phyloP scores from a whole-genome alignment of 2,888 invertebrate genomes.

The Drosophila kanekoi region DNA sequence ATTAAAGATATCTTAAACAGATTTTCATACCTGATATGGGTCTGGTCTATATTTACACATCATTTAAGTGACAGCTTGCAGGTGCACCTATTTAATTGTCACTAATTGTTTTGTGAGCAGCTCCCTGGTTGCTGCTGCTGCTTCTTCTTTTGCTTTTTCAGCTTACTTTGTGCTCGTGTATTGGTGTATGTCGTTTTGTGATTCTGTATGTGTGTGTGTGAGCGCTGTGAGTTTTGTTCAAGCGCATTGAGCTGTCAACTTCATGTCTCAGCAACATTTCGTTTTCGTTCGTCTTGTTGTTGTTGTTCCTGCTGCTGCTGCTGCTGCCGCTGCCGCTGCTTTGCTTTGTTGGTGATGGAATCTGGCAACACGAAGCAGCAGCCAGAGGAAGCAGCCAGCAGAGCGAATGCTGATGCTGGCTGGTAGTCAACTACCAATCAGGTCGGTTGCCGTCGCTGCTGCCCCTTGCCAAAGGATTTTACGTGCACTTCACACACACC shows the following conservation, averaged over 20 bases:
- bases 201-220: constrained; percentile 22
- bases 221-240: constrained; percentile 74
- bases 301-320: constrained; percentile 36
- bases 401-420: constrained; percentile 62
- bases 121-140: constrained; percentile 25
- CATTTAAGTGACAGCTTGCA: background rate
- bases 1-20: background rate
- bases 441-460: constrained; percentile 72
- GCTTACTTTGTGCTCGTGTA: constrained; percentile 41
- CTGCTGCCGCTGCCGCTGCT: constrained; percentile 49
- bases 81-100: constrained; percentile 42
- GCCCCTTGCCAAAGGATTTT: constrained; percentile 78
- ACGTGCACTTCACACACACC: constrained; percentile 66
- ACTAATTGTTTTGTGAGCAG: constrained; percentile 36
- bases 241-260: constrained; percentile 84
- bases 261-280: constrained; percentile 82
- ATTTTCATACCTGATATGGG: background rate
- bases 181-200: constrained; percentile 38
- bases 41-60: background rate
- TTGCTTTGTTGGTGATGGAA: constrained; percentile 76
- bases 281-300: constrained; percentile 73
- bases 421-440: constrained; percentile 81
- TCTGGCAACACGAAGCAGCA: constrained; percentile 61
- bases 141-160: constrained; percentile 53
- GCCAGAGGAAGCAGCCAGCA: constrained; percentile 40